Evolutionary conservation across 2,113 vertebrate species (phyloP), one percentile per base, ranked within the genome.

Genomic region (Fulica atra): DNA sequence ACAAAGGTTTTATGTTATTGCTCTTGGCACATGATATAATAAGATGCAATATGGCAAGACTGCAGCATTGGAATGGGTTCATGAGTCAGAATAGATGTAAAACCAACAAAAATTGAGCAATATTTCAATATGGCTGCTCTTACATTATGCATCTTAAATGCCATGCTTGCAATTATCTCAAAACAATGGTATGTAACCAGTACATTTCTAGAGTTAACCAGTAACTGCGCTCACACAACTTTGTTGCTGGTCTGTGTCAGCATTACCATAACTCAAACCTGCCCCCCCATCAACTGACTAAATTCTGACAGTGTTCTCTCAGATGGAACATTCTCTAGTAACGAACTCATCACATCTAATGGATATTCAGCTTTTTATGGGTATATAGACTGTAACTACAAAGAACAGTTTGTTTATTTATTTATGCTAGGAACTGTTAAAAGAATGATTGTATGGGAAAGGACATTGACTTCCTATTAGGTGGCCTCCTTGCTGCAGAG

Each of bases 1-100:
- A 93, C 80, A 95, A 96, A 94, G 76, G 42, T 4, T 95, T 95
- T 96, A 71, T 33, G 76, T 81, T 78, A 96, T 81, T 91, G 65
- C 33, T 96, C 13, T 86, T 94, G 95, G 90, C 94, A 91, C 36
- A 87, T 74, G 21, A 71, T 60, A 81, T 71, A 96, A 88, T 64
- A 92, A 83, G 80, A 94, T 64, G 29, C 48, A 90, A 90, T 96
- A 88, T 78, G 76, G 57, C 23, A 88, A 81, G 46, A 86, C 26
- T 84, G 80, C 46, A 90, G 56, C 61, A 68, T 24, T 86, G 61
- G 64, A 93, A 86, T 38, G 56, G 42, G 60, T 81, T 95, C 15
- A 24, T 83, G 86, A 78, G 59, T 83, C 69, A 91, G 44, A 95
- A 86, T 0, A 84, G 38, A 88, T 0, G 5, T 31, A 86, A 60